These are phyloP conservation scores for Tetramorium bicarinatum DNA, from an alignment of 2,888 invertebrate species.

Conservation along the genomic window DNA sequence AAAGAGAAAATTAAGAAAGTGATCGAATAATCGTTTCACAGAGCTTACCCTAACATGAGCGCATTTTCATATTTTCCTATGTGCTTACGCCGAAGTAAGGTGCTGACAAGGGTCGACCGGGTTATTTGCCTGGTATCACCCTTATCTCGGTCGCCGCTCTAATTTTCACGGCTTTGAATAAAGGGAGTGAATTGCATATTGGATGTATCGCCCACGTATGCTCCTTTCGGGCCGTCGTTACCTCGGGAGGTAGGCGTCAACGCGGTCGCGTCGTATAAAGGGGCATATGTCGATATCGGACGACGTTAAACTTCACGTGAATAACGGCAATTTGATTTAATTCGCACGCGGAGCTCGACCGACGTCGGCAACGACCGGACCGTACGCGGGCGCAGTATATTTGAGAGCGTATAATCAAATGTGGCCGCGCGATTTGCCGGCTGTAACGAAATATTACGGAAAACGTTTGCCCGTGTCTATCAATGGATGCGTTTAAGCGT, in stretches of 20 bases:
- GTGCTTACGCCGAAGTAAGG: slow-evolving; percentile 61
- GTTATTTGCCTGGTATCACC: slow-evolving; percentile 74
- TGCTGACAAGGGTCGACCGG: slow-evolving; percentile 76
- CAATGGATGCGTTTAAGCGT: not conserved
- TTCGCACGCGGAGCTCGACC: slow-evolving; percentile 8
- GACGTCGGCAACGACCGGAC: slow-evolving; percentile 35
- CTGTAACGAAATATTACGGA: slow-evolving; percentile 33
- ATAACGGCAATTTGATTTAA: slow-evolving; percentile 56
- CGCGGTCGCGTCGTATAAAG: slow-evolving; percentile 48
- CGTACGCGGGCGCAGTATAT: slow-evolving; percentile 25
- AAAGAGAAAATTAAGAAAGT: not conserved
- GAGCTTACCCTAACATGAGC: slow-evolving; percentile 58
- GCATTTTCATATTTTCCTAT: slow-evolving; percentile 70
- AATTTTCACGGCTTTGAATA: slow-evolving; percentile 77
- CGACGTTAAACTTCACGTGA: slow-evolving; percentile 51
- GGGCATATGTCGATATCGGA: slow-evolving; percentile 35
- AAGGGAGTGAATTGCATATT: slow-evolving; percentile 62
- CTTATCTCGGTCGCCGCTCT: slow-evolving; percentile 77
- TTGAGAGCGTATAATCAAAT: slow-evolving; percentile 42
- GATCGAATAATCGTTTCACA: not conserved
- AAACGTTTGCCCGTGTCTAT: not conserved
- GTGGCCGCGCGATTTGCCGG: slow-evolving; percentile 11
- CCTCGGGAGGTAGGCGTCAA: slow-evolving; percentile 65
- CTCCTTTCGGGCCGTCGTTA: slow-evolving; percentile 60
- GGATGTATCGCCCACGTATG: slow-evolving; percentile 65